Percentiles rank a stretch among this genome's conserved stretches.
These are phyloP conservation scores for Onychomys torridus DNA, from an alignment of 2,797 vertebrate genomes.

Conservation along the genomic window DNA sequence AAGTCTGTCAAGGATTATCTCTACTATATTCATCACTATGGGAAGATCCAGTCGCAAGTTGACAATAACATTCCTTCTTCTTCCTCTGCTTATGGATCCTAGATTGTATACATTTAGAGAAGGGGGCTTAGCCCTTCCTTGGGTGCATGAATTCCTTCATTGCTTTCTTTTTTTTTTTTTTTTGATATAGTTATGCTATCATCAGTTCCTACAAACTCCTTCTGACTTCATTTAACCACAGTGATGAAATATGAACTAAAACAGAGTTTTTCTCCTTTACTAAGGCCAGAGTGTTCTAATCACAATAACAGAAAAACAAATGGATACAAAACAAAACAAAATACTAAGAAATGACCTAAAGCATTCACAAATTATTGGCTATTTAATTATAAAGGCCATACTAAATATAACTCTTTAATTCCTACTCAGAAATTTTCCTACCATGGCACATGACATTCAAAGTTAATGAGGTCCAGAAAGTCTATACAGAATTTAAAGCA, in stretches of 20 bases:
- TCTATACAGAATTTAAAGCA: slow-evolving; percentile 49
- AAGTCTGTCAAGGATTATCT: not conserved
- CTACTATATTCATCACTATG: not conserved
- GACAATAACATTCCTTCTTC: not conserved
- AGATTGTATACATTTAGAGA: not conserved
- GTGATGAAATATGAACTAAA: not conserved
- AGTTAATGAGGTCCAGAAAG: not conserved
- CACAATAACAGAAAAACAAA: not conserved
- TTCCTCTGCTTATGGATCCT: not conserved
- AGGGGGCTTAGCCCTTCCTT: no score
- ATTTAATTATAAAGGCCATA: not conserved
- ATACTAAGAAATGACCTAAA: not conserved
- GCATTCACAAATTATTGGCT: not conserved
- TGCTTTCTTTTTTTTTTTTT: not conserved
- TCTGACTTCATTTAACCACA: not conserved
- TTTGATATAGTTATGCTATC: not conserved
- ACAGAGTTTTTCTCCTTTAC: not conserved
- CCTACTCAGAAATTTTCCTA: accelerated
- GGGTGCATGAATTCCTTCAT: not conserved
- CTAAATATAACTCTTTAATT: not conserved
- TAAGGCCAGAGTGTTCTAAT: not conserved
- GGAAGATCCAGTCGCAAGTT: not conserved
- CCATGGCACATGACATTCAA: not conserved
- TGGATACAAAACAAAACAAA: not conserved
- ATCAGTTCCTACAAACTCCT: not conserved